Conservation (phyloP, 1,140 invertebrate genomes). For the Palaemon carinicauda region DNA sequence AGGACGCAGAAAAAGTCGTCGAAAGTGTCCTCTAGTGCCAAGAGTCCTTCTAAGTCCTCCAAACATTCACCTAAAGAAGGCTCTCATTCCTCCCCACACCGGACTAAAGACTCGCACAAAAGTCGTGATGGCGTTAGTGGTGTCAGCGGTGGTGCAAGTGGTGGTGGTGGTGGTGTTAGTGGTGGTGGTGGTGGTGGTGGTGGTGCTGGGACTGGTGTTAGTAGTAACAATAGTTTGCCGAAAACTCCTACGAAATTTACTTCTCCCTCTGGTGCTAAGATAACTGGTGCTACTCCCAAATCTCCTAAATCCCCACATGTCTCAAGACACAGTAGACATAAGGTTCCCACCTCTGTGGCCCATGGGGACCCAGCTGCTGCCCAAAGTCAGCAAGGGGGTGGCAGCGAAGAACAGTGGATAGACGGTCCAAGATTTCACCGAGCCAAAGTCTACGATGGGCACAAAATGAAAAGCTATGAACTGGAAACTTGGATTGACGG, state of each 20-base stretch:
- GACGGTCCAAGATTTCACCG: slow-evolving; percentile 90
- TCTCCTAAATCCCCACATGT: slow-evolving; percentile 54
- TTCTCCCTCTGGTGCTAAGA: slow-evolving; percentile 45
- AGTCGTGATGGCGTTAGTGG: slow-evolving; percentile 17
- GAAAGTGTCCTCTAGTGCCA: slow-evolving; percentile 34
- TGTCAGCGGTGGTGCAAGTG: background rate
- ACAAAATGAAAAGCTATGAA: slow-evolving; percentile 59
- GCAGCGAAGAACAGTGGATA: slow-evolving; percentile 91
- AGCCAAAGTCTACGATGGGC: slow-evolving; percentile 61
- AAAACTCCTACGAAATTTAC: slow-evolving; percentile 9
- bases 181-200: slow-evolving; percentile 4
- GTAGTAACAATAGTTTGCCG: background rate
- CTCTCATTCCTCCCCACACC: slow-evolving; percentile 31
- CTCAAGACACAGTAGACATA: slow-evolving; percentile 43
- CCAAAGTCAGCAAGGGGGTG: slow-evolving; percentile 47
- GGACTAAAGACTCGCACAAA: slow-evolving; percentile 48
- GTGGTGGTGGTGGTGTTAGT: background rate
- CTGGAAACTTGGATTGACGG: slow-evolving; percentile 93
- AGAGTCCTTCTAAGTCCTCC: slow-evolving; percentile 45
- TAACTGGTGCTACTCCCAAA: slow-evolving; percentile 49
- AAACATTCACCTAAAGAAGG: slow-evolving; percentile 51
- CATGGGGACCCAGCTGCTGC: background rate
- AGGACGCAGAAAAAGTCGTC: slow-evolving; percentile 54
- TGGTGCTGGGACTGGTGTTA: too few relatives aligned
- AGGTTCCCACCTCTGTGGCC: background rate